A percentile compares a stretch with the other conserved stretches of the same genome.
Evolutionary conservation across 2,797 vertebrate species (phyloP).

Genomic region (Graptemys geographica): DNA sequence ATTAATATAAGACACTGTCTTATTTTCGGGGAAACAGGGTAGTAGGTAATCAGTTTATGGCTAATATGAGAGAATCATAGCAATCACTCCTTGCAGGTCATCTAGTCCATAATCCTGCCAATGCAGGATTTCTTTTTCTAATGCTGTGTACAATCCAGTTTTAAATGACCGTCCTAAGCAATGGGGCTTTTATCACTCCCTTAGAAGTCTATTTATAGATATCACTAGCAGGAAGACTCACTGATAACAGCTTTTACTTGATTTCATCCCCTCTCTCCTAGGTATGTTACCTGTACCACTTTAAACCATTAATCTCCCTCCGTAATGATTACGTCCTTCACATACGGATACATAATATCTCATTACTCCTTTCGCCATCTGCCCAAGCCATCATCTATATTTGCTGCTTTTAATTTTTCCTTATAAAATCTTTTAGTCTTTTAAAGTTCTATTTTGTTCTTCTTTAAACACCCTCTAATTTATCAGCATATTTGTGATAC

Average conservation of each 20-base stretch:
- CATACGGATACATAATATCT: neutral
- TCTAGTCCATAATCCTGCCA: neutral
- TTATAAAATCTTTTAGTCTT: neutral
- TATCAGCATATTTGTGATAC: neutral
- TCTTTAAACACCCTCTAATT: neutral
- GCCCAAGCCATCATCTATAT: neutral
- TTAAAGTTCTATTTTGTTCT: neutral
- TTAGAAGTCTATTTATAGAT: neutral
- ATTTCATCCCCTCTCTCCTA: neutral
- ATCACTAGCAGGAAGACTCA: neutral
- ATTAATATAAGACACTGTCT: no score
- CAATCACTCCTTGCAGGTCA: neutral
- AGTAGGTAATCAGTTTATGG: neutral
- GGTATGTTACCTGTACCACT: fast-evolving
- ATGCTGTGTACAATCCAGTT: neutral
- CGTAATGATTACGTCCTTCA: neutral
- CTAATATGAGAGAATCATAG: neutral
- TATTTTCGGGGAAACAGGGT: no score
- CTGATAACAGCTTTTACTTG: neutral
- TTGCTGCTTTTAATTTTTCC: neutral
- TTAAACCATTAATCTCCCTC: neutral
- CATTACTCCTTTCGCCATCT: neutral
- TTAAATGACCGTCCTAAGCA: neutral
- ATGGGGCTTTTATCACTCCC: neutral
- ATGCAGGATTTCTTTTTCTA: neutral